Percentiles rank a stretch among this genome's conserved stretches.
Conservation (phyloP, 2,113 vertebrate genomes). For the Pterocles gutturalis region DNA sequence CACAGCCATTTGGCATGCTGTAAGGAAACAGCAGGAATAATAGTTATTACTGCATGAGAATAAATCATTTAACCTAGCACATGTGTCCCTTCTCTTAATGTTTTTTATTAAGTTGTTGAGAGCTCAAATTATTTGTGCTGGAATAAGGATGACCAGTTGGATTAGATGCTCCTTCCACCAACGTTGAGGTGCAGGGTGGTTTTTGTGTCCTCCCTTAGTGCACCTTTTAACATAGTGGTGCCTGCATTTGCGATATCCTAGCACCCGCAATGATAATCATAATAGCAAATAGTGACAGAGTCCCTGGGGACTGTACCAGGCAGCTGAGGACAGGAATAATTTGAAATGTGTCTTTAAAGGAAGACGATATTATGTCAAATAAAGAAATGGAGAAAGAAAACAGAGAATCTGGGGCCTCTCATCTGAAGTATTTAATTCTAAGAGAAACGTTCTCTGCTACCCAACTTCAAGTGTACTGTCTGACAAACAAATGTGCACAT, state of each 20-base stretch:
- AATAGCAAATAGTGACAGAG: not conserved
- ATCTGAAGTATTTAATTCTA: not conserved
- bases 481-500: not conserved
- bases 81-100: not conserved
- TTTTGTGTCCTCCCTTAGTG: not conserved
- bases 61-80: not conserved
- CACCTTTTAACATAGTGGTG: not conserved
- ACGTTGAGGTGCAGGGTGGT: not conserved
- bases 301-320: not conserved
- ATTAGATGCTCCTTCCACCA: not conserved
- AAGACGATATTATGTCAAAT: not conserved
- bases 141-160: not conserved
- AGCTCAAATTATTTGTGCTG: not conserved
- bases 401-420: not conserved
- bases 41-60: not conserved
- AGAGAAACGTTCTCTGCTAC: not conserved
- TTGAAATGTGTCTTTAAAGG: not conserved
- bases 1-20: not conserved
- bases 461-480: not conserved
- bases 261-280: not conserved
- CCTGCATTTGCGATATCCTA: fast-evolving
- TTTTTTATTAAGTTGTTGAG: not conserved
- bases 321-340: not conserved
- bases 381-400: not conserved
- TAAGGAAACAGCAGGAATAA: not conserved